These are phyloP conservation scores for Eulithis testata DNA, from an alignment of 2,888 invertebrate species.

Conservation along the genomic window DNA sequence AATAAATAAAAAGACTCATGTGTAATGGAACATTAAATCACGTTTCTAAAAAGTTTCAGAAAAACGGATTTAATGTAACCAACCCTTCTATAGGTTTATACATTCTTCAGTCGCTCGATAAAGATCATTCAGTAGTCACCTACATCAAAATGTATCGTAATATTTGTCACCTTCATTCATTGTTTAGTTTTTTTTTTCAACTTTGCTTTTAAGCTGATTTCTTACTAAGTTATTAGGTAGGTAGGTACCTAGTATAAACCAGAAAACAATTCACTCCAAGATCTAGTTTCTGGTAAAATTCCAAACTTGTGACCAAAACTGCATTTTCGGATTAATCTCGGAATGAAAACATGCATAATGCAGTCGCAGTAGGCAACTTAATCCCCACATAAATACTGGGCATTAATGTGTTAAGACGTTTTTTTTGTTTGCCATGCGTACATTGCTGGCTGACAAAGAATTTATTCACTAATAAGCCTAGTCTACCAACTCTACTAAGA, in stretches of 20 bases:
- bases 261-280: not conserved
- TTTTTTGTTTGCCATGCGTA: conserved; percentile 11
- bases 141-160: no score
- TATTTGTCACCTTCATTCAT: no score
- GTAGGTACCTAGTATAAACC: not conserved
- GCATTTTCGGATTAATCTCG: conserved; percentile 19
- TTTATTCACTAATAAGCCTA: no score
- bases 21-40: not conserved
- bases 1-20: conserved; percentile 6
- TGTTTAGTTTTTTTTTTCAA: no score
- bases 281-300: conserved; percentile 4
- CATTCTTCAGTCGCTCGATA: no score
- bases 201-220: no score
- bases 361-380: conserved; percentile 20
- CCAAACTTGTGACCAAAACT: conserved; percentile 14
- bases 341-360: conserved; percentile 20
- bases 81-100: no score
- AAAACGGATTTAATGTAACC: no score
- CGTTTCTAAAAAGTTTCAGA: not conserved
- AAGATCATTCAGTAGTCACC: no score
- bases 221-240: no score
- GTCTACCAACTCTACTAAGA: not conserved
- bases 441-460: conserved; percentile 9
- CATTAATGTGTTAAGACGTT: conserved; percentile 1
- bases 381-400: conserved; percentile 25